These are phyloP conservation scores for Trigoniulus corallinus DNA, from an alignment of 1,140 invertebrate genomes.

Conservation along the genomic window DNA sequence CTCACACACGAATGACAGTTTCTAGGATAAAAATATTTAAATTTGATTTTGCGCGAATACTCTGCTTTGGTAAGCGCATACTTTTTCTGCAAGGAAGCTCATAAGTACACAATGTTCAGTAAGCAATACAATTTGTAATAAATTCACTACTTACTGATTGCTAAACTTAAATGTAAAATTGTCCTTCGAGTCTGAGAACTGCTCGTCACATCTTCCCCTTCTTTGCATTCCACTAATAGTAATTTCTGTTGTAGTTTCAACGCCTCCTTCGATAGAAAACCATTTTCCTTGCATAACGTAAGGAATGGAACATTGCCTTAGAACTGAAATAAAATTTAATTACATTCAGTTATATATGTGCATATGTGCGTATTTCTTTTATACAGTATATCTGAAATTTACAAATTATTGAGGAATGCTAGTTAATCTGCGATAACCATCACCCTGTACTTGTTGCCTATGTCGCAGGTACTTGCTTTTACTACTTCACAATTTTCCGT, in stretches of 20 bases:
- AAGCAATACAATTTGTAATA: background rate
- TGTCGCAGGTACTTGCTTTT: too few species aligned
- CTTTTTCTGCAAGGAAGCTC: too few species aligned
- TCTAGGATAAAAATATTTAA: constrained; percentile 14
- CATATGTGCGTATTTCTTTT: too few species aligned
- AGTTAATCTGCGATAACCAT: too few species aligned
- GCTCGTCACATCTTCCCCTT: constrained; percentile 50
- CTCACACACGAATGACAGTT: constrained; percentile 70
- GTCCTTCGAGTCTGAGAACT: constrained; percentile 50
- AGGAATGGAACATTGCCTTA: constrained; percentile 49
- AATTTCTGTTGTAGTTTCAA: constrained; percentile 63
- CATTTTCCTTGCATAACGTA: constrained; percentile 60
- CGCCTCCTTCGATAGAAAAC: constrained; percentile 79
- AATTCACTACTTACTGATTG: constrained; percentile 12
- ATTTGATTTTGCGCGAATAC: too few species aligned
- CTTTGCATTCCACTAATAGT: constrained; percentile 55
- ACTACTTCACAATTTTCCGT: too few species aligned
- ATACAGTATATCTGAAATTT: too few species aligned
- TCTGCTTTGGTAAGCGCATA: too few species aligned
- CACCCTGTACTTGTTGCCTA: too few species aligned
- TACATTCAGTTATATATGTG: too few species aligned
- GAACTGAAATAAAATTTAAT: too few species aligned
- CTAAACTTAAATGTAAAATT: constrained; percentile 75
- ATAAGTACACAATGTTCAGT: background rate
- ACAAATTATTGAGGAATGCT: too few species aligned